phyloP scores from a whole-genome alignment of 2,888 invertebrate genomes.

The Pollenia griseotomentosa region DNA sequence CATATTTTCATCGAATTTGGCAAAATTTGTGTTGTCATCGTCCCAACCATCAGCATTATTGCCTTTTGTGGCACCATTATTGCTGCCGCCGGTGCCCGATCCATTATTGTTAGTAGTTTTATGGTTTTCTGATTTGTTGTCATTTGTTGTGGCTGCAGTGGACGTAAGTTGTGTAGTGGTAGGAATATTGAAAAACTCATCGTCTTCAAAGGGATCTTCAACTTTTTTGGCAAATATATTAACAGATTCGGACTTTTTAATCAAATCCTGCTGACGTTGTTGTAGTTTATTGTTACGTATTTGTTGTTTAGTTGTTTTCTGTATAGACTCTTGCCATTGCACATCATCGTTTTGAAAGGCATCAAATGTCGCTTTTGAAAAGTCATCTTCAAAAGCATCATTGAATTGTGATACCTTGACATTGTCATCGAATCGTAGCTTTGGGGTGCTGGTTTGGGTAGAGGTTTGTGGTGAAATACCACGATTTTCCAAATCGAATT shows the following conservation, averaged over 20 bases:
- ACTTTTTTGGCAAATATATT: conserved; percentile 94
- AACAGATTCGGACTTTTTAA: conserved; percentile 94
- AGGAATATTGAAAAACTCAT: conserved; percentile 90
- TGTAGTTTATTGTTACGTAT: conserved; percentile 82
- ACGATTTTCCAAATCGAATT: conserved; percentile 75
- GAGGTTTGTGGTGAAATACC: conserved; percentile 73
- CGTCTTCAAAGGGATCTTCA: conserved; percentile 95
- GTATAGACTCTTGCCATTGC: conserved; percentile 77
- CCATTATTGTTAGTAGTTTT: conserved; percentile 63
- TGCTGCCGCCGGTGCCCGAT: conserved; percentile 6
- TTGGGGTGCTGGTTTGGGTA: conserved; percentile 80
- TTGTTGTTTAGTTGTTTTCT: conserved; percentile 78
- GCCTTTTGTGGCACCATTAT: conserved; percentile 2
- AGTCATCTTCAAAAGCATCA: conserved; percentile 86
- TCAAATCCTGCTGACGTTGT: conserved; percentile 86
- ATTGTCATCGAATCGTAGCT: conserved; percentile 89
- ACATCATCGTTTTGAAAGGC: conserved; percentile 83
- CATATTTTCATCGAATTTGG: conserved; percentile 85
- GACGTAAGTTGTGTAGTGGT: conserved; percentile 51
- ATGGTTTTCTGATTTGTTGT: conserved; percentile 60
- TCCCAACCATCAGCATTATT: conserved; percentile 77
- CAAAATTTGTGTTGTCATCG: conserved; percentile 83
- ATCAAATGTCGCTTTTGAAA: conserved; percentile 85
- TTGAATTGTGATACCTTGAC: conserved; percentile 86
- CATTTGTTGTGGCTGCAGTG: conserved; percentile 44